Evolutionary conservation across 2,888 invertebrate species (phyloP), one percentile per base, ranked within the genome.

Genomic region (Megaustenia siamemsis): DNA sequence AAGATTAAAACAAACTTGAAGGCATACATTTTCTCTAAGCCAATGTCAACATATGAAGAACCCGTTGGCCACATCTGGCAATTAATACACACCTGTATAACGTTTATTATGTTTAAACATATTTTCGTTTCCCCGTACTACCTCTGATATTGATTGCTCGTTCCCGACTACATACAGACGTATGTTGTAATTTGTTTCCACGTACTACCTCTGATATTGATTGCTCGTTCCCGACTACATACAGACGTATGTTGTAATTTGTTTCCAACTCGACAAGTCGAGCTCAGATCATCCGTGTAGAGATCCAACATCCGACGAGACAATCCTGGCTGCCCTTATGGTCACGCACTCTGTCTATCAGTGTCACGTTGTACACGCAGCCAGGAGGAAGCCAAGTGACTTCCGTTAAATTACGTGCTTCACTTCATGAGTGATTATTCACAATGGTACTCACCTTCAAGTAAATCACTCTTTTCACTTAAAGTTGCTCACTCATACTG

Each of bases 381-480:
- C 24, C 28, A 28, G 60, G 28, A 60, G 28, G 28, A n/a, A 6
- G 60, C n/a, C 60, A 15, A 60, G 28, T 28, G n/a, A 4, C 24
- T 60, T 60, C 49, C 60, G 28, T 5, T 60, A n/a, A 60, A 60
- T 60, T 60, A 21, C 60, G n/a, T n/a, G 28, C n/a, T n/a, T n/a
- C n/a, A n/a, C 60, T 60, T 60, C 28, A 60, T 28, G 28, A 60
- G n/a, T 68, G 35, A 38, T 68, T 38, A 68, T 68, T 68, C n/a
- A 24, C 3, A 18, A 38, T 35, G 12, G 38, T 21, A 38, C 38
- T 35, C 38, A 2, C 35, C 21, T 24, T 53, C 21, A 10, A 10
- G 53, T 53, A 10, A 53, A 21, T 21, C 1, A 53, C 1, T 10
- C 21, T 15, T 15, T 21, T 53, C 53, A 53, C 53, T 15, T 53